Percentiles rank a stretch among this genome's conserved stretches.
These are phyloP conservation scores for Lysandra bellargus DNA, from an alignment of 2,888 invertebrate species.

Conservation along the genomic window DNA sequence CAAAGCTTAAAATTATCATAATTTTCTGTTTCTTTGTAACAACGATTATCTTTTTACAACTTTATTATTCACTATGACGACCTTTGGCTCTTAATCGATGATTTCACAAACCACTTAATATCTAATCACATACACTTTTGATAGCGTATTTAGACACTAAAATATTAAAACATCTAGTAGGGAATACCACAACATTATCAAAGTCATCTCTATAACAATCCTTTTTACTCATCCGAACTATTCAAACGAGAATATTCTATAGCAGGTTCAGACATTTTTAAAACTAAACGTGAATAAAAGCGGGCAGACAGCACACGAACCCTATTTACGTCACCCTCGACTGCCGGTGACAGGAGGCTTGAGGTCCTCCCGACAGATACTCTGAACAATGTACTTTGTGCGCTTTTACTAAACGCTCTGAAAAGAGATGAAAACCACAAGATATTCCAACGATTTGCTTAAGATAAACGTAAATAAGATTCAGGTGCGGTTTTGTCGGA, in stretches of 20 bases:
- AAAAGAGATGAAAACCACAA: background rate
- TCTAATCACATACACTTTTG: background rate
- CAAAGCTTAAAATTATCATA: no score
- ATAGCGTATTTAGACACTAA: no score
- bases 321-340: slow-evolving; percentile 1
- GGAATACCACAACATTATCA: background rate
- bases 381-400: background rate
- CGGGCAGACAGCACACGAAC: background rate
- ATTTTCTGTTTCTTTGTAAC: no score
- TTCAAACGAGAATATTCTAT: background rate
- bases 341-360: slow-evolving; percentile 12
- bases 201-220: background rate
- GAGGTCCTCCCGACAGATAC: slow-evolving; percentile 11
- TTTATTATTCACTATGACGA: no score
- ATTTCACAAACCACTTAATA: no score
- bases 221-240: background rate
- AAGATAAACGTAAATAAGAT: background rate
- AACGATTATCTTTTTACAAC: no score
- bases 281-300: background rate
- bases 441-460: background rate
- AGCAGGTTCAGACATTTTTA: slow-evolving; percentile 3
- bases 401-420: slow-evolving; percentile 5
- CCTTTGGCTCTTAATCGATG: no score
- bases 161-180: no score
- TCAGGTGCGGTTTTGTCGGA: background rate